Evolutionary conservation across 2,888 invertebrate genomes (phyloP).

Genomic region (Eilema depressum): DNA sequence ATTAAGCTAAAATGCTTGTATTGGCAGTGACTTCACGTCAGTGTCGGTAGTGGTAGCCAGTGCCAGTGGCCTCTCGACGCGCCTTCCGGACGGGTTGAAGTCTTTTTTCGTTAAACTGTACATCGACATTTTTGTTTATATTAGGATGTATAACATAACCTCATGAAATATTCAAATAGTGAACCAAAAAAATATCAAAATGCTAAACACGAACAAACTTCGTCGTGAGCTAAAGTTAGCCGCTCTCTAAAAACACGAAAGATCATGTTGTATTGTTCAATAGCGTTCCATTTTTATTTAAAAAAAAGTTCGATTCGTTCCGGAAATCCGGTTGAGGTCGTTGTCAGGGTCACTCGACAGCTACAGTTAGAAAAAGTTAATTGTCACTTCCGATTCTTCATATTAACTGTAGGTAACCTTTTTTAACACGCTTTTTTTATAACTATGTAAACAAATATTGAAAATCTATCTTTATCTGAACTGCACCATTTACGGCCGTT

Average conservation of each 20-base stretch:
- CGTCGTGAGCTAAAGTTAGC: slow-evolving; percentile 4
- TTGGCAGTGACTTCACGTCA: too few species aligned
- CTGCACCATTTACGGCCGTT: too few species aligned
- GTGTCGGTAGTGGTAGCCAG: too few species aligned
- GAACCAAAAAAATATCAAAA: slow-evolving; percentile 4
- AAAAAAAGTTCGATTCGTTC: slow-evolving; percentile 13
- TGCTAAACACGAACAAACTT: slow-evolving; percentile 14
- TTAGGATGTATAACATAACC: neutral
- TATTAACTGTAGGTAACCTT: neutral
- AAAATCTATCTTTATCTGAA: too few species aligned
- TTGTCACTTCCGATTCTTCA: slow-evolving; percentile 13
- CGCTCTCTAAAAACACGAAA: slow-evolving; percentile 1
- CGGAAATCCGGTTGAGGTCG: slow-evolving; percentile 8
- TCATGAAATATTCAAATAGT: slow-evolving; percentile 20
- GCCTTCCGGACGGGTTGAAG: too few species aligned
- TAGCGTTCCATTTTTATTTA: slow-evolving; percentile 7
- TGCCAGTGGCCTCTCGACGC: too few species aligned
- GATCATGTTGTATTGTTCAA: slow-evolving; percentile 9
- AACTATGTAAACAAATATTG: neutral
- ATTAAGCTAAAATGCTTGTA: too few species aligned
- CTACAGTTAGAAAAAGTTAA: slow-evolving; percentile 12
- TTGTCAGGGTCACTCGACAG: slow-evolving; percentile 6
- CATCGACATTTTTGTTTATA: neutral
- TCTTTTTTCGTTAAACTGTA: neutral
- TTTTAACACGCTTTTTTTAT: neutral